Percentiles rank a stretch among this genome's conserved stretches.
These are phyloP conservation scores for Habrosyne pyritoides DNA, from an alignment of 2,888 invertebrate species.

Conservation along the genomic window DNA sequence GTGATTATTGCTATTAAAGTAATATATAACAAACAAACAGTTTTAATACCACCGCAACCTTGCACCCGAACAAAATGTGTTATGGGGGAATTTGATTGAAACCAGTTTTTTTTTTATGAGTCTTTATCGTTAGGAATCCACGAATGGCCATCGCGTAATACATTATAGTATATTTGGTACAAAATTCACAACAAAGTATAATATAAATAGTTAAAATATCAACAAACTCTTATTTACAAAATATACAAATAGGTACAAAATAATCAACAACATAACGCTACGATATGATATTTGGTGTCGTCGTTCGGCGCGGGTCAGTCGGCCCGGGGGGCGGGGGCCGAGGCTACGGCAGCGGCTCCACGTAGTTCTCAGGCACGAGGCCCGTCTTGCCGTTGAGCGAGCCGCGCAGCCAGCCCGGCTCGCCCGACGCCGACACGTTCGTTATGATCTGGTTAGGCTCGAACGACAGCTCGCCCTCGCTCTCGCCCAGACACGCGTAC, in stretches of 20 bases:
- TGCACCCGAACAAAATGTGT: not conserved
- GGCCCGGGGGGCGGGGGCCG: slow-evolving; percentile 11
- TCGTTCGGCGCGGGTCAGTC: not conserved
- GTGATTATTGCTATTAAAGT: no score
- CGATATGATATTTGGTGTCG: slow-evolving; percentile 44
- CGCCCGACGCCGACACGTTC: slow-evolving; percentile 96
- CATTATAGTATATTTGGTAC: slow-evolving; percentile 77
- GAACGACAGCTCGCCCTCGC: slow-evolving; percentile 98
- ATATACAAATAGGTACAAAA: slow-evolving; percentile 74
- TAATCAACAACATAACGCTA: slow-evolving; percentile 66
- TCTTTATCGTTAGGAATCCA: slow-evolving; percentile 36
- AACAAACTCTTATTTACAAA: slow-evolving; percentile 80
- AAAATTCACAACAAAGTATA: slow-evolving; percentile 80
- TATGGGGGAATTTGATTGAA: slow-evolving; percentile 19
- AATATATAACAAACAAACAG: no score
- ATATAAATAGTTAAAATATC: slow-evolving; percentile 81
- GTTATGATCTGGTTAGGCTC: slow-evolving; percentile 99
- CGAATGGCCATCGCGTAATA: slow-evolving; percentile 37
- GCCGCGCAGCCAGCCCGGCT: slow-evolving; percentile 99
- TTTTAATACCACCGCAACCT: no score
- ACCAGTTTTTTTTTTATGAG: slow-evolving; percentile 30
- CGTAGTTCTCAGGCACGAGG: slow-evolving; percentile 98
- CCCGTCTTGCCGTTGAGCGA: slow-evolving; percentile 95
- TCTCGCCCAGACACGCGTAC: slow-evolving; percentile 98
- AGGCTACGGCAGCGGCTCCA: slow-evolving; percentile 91